Conservation (phyloP, 2,888 invertebrate species). For the Dryobotodes eremita region DNA sequence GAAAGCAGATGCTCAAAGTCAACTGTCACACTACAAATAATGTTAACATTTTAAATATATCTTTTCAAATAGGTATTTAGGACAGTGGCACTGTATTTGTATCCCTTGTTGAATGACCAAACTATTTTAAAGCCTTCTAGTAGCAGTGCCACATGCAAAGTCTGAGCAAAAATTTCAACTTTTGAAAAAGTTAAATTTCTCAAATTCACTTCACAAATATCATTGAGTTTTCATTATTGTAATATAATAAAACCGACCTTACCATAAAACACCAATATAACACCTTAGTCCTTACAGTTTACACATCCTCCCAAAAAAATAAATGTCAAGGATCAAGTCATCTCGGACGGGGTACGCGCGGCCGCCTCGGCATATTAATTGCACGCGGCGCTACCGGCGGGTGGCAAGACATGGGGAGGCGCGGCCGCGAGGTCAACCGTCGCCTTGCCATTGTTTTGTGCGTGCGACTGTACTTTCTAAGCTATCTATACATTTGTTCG, state of each 20-base stretch:
- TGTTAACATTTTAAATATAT: too few species aligned
- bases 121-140: too few species aligned
- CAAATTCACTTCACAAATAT: too few species aligned
- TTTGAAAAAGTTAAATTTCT: too few species aligned
- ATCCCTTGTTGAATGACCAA: not conserved
- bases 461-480: slow-evolving; percentile 84
- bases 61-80: too few species aligned
- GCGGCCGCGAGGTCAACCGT: slow-evolving; percentile 89
- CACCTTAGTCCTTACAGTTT: not conserved
- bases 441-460: slow-evolving; percentile 90
- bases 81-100: not conserved
- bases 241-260: not conserved
- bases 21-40: too few species aligned
- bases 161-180: too few species aligned
- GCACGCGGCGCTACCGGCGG: slow-evolving; percentile 90
- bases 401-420: slow-evolving; percentile 87
- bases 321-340: slow-evolving; percentile 74
- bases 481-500: slow-evolving; percentile 70
- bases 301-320: not conserved
- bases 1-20: not conserved
- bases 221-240: too few species aligned
- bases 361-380: slow-evolving; percentile 91
- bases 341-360: slow-evolving; percentile 78
- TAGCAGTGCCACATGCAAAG: too few species aligned
- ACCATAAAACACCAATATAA: not conserved